These are phyloP conservation scores for Chrysemys picta DNA, from an alignment of 2,113 vertebrate genomes.

Conservation along the genomic window DNA sequence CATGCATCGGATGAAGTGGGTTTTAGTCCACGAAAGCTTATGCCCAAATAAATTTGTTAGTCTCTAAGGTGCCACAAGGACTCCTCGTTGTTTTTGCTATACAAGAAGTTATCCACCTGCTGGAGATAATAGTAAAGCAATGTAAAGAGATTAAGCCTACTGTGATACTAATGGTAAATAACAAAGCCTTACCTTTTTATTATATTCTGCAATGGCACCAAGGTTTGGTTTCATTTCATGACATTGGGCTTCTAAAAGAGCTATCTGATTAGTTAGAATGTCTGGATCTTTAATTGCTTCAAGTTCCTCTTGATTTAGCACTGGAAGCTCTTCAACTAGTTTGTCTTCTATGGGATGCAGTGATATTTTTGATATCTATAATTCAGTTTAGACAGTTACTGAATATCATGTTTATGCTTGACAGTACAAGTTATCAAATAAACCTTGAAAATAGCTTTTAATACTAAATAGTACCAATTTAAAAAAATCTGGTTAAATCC, in stretches of 20 bases:
- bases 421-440: accelerated
- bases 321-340: conserved; percentile 80
- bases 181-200: conserved; percentile 86
- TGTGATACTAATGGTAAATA: accelerated
- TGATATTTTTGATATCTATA: conserved; percentile 86
- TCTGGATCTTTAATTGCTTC: conserved; percentile 83
- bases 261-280: conserved; percentile 87
- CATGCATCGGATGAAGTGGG: too few species aligned
- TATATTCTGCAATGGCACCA: conserved; percentile 89
- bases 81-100: not conserved
- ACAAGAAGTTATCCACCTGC: not conserved
- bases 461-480: accelerated
- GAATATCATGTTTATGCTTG: not conserved
- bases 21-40: too few species aligned
- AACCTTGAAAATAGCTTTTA: not conserved
- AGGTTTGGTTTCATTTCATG: conserved; percentile 93
- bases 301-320: conserved; percentile 82
- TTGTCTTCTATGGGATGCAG: conserved; percentile 87
- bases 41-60: too few species aligned
- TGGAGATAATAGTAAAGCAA: accelerated
- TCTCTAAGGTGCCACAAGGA: too few species aligned
- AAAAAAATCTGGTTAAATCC: not conserved
- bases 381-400: not conserved
- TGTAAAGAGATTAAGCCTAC: too few species aligned
- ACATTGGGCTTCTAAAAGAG: conserved; percentile 88